Percentiles rank a stretch among this genome's conserved stretches.
phyloP scores from a whole-genome alignment of 2,888 invertebrate genomes.

The Cataglyphis rosenhaueri region DNA sequence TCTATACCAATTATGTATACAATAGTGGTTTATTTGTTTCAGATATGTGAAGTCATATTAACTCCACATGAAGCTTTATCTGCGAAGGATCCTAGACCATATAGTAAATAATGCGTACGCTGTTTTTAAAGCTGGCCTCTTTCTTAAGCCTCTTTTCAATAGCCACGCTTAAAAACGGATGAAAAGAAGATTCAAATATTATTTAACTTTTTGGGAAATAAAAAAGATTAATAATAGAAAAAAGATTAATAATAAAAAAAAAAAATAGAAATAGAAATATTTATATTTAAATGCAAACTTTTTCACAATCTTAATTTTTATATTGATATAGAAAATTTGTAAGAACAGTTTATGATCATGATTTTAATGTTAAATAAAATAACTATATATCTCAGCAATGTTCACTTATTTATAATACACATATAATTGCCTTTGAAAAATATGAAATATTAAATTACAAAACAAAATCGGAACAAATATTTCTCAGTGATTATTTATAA shows the following conservation, averaged over 20 bases:
- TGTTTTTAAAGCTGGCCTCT: not conserved
- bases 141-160: not conserved
- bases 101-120: not conserved
- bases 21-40: slow-evolving; percentile 27
- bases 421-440: not conserved
- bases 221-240: not conserved
- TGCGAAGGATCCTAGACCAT: not conserved
- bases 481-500: too few relatives aligned
- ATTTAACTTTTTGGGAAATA: not conserved
- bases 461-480: not conserved
- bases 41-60: slow-evolving; percentile 65
- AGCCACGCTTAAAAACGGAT: not conserved
- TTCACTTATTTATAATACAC: not conserved
- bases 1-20: not conserved
- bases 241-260: not conserved
- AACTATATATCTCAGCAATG: not conserved
- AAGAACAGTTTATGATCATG: not conserved
- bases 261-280: not conserved
- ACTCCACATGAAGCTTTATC: slow-evolving; percentile 16
- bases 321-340: not conserved
- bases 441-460: not conserved
- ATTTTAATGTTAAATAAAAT: not conserved
- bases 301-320: not conserved
- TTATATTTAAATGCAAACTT: not conserved
- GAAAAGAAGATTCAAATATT: not conserved